These are phyloP conservation scores for Dexiosoma caninum DNA, from an alignment of 2,888 invertebrate genomes.

Conservation along the genomic window DNA sequence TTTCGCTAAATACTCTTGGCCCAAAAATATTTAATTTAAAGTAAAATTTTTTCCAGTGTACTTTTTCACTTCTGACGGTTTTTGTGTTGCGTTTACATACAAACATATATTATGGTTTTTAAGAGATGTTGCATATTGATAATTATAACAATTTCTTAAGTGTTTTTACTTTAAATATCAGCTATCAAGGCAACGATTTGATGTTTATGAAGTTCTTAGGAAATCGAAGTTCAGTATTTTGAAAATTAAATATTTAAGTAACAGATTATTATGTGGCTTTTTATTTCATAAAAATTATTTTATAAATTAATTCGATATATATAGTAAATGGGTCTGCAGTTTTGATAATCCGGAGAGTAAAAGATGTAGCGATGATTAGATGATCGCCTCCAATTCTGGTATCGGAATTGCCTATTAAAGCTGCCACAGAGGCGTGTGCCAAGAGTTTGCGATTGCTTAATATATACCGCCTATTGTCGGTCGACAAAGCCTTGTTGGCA, in stretches of 20 bases:
- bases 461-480: too few species aligned
- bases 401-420: too few species aligned
- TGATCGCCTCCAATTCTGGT: too few species aligned
- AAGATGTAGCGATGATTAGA: too few species aligned
- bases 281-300: too few species aligned
- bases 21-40: not conserved
- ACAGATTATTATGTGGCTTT: too few species aligned
- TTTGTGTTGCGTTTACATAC: not conserved
- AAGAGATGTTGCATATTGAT: conserved; percentile 75
- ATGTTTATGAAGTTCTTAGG: conserved; percentile 41
- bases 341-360: too few species aligned
- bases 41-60: conserved; percentile 66
- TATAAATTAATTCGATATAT: too few species aligned
- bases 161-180: conserved; percentile 42
- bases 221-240: conserved; percentile 21
- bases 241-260: conserved; percentile 28
- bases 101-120: conserved; percentile 50
- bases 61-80: conserved; percentile 14
- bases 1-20: not conserved
- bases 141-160: conserved; percentile 71
- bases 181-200: conserved; percentile 37
- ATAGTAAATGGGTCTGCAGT: too few species aligned
- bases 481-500: too few species aligned
- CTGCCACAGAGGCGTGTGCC: too few species aligned
- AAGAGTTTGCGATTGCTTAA: too few species aligned